phyloP scores from a whole-genome alignment of 1,140 invertebrate species.

The Trichonephila clavata region DNA sequence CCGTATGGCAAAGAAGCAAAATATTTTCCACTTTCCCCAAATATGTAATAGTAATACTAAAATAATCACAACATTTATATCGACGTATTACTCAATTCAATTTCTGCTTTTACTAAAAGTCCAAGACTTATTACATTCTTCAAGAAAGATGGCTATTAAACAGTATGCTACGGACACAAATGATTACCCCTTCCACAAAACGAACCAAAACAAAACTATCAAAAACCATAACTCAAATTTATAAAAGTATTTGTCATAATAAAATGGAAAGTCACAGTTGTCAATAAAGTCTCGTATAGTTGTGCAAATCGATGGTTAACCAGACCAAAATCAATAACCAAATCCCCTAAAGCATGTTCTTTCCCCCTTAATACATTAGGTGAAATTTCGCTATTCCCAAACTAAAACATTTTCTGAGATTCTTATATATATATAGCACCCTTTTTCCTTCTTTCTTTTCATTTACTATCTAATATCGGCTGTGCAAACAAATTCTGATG shows the following conservation, averaged over 20 bases:
- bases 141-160: no score
- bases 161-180: neutral
- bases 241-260: neutral
- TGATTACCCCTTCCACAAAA: neutral
- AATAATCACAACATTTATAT: no score
- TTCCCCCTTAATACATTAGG: neutral
- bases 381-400: neutral
- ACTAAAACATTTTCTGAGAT: slow-evolving; percentile 1
- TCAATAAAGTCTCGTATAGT: neutral
- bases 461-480: neutral
- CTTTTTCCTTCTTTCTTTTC: neutral
- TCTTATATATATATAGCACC: neutral
- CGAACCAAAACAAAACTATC: neutral
- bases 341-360: neutral
- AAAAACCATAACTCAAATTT: neutral
- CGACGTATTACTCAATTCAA: no score
- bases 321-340: neutral
- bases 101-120: no score
- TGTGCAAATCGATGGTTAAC: neutral
- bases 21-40: no score
- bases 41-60: no score
- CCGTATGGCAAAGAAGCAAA: no score
- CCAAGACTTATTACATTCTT: no score
- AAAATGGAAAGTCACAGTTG: neutral
- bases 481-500: slow-evolving; percentile 26